Conservation (phyloP, 2,113 vertebrate genomes). For the Sturnira hondurensis region DNA sequence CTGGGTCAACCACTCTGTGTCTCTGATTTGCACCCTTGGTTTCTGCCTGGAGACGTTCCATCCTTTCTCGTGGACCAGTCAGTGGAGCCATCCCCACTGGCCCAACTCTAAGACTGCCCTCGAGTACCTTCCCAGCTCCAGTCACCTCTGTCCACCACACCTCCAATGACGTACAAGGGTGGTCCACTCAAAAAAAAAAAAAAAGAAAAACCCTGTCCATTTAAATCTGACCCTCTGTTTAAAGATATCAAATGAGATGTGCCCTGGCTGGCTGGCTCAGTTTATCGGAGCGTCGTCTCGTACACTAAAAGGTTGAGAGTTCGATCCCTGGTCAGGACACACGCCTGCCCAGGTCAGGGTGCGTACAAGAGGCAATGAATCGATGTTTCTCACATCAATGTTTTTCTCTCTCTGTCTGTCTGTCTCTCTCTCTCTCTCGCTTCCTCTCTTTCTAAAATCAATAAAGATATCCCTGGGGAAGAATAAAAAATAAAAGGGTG, state of each 20-base stretch:
- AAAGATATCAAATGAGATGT: background rate
- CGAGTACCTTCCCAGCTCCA: fast-evolving
- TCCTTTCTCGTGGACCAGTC: background rate
- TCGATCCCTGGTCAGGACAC: too few species aligned
- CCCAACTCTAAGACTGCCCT: background rate
- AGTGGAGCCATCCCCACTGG: background rate
- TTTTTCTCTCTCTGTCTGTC: too few species aligned
- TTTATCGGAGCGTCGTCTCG: too few species aligned
- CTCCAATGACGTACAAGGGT: background rate
- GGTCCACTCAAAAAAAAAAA: background rate
- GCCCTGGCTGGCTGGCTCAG: too few species aligned
- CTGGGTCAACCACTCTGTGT: background rate
- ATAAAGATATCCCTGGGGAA: too few species aligned
- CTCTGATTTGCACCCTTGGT: background rate
- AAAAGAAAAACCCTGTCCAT: background rate
- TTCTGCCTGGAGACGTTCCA: background rate
- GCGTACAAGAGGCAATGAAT: too few species aligned
- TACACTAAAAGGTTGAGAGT: too few species aligned
- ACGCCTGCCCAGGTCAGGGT: too few species aligned
- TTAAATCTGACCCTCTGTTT: background rate
- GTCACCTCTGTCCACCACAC: background rate
- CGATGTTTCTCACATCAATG: too few species aligned
- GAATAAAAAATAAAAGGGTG: too few species aligned
- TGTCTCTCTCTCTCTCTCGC: too few species aligned
- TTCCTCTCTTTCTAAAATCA: too few species aligned